Evolutionary conservation across 2,888 invertebrate species (phyloP).

Genomic region (Rambutsinella grinnellia): DNA sequence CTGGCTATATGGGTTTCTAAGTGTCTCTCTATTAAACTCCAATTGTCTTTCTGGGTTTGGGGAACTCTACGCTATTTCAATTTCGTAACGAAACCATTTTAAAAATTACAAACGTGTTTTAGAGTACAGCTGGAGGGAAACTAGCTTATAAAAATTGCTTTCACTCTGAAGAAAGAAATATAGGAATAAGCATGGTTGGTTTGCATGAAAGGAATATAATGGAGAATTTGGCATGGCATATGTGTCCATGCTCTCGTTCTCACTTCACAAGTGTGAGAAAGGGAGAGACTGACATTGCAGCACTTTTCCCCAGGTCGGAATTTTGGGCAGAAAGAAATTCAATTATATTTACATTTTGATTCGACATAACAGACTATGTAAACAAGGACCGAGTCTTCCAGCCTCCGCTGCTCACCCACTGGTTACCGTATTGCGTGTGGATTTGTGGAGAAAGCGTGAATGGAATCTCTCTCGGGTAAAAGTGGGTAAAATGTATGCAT

Average conservation of each 20-base stretch:
- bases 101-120: neutral
- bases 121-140: constrained; percentile 10
- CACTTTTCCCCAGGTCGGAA: constrained; percentile 40
- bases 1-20: neutral
- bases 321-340: constrained; percentile 38
- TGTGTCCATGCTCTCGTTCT: neutral
- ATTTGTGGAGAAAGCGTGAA: neutral
- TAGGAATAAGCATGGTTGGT: neutral
- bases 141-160: constrained; percentile 35
- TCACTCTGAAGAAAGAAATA: constrained; percentile 15
- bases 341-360: constrained; percentile 59
- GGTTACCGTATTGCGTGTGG: neutral
- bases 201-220: constrained; percentile 1
- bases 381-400: neutral
- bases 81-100: neutral
- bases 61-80: neutral
- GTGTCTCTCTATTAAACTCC: constrained; percentile 9
- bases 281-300: constrained; percentile 32
- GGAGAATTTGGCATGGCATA: neutral
- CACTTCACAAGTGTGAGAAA: neutral
- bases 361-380: constrained; percentile 24
- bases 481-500: neutral
- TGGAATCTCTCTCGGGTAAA: neutral
- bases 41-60: constrained; percentile 9
- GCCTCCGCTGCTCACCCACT: neutral